Evolutionary conservation across 1,140 invertebrate species (phyloP).

Genomic region (Aphelinus atriplicis): DNA sequence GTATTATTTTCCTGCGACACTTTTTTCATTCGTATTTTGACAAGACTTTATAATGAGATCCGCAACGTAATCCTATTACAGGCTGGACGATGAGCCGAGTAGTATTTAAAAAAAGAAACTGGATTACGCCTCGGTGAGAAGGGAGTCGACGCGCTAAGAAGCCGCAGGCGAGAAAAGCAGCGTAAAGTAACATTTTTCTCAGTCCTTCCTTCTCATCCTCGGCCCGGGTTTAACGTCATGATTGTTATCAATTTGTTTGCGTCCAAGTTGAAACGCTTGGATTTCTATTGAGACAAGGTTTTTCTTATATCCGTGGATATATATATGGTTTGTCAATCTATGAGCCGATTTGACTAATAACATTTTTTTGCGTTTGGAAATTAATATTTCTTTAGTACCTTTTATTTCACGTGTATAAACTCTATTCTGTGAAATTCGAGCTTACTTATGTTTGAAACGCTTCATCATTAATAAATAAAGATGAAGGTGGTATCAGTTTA

Average conservation of each 20-base stretch:
- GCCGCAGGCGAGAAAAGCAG: too few relatives aligned
- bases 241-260: constrained; percentile 30
- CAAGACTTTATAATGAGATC: constrained; percentile 24
- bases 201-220: not conserved
- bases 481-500: too few relatives aligned
- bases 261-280: not conserved
- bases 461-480: too few relatives aligned
- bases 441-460: too few relatives aligned
- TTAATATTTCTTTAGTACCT: too few relatives aligned
- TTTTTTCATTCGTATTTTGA: constrained; percentile 16
- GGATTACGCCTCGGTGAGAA: constrained; percentile 27
- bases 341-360: too few relatives aligned
- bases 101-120: constrained; percentile 26
- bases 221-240: constrained; percentile 16
- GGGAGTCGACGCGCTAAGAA: constrained; percentile 1
- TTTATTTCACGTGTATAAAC: too few relatives aligned
- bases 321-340: too few relatives aligned
- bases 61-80: constrained; percentile 32
- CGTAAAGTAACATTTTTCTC: not conserved
- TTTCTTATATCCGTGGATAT: too few relatives aligned
- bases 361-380: too few relatives aligned
- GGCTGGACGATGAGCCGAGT: not conserved
- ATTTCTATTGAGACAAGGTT: too few relatives aligned
- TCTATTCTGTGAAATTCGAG: too few relatives aligned
- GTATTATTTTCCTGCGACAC: not conserved